phyloP scores from a whole-genome alignment of 2,113 vertebrate species.

The Panthera tigris region DNA sequence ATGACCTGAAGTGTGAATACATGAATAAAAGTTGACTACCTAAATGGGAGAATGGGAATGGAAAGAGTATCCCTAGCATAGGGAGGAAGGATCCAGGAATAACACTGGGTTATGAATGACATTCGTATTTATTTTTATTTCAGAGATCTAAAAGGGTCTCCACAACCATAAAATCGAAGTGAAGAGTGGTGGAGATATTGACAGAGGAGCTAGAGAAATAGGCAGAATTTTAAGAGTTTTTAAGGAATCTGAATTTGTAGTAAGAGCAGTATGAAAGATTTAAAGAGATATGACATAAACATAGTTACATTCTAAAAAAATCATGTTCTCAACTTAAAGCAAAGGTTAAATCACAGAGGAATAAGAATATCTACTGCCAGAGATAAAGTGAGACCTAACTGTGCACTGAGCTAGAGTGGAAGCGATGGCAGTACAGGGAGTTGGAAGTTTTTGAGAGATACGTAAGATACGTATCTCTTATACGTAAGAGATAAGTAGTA shows the following conservation, averaged over 20 bases:
- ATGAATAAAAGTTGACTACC: neutral
- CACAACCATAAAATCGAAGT: neutral
- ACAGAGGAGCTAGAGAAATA: neutral
- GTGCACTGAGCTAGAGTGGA: neutral
- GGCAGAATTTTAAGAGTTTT: neutral
- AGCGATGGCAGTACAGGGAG: neutral
- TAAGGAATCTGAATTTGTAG: neutral
- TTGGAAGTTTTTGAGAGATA: neutral
- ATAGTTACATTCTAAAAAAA: neutral
- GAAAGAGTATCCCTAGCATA: neutral
- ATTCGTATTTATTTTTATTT: neutral
- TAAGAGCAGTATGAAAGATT: neutral
- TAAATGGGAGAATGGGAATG: neutral
- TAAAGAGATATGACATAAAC: neutral
- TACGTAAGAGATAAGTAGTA: neutral
- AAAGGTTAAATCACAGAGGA: neutral
- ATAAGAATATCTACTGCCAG: neutral
- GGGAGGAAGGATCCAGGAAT: neutral
- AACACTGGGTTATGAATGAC: neutral
- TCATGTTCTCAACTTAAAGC: neutral
- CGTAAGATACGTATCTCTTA: neutral
- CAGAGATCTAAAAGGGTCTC: neutral
- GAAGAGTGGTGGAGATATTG: neutral
- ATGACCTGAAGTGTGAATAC: neutral
- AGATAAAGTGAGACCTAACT: neutral